Evolutionary conservation across 1,140 invertebrate genomes (phyloP).

Genomic region (Caenorhabditis inopinata): DNA sequence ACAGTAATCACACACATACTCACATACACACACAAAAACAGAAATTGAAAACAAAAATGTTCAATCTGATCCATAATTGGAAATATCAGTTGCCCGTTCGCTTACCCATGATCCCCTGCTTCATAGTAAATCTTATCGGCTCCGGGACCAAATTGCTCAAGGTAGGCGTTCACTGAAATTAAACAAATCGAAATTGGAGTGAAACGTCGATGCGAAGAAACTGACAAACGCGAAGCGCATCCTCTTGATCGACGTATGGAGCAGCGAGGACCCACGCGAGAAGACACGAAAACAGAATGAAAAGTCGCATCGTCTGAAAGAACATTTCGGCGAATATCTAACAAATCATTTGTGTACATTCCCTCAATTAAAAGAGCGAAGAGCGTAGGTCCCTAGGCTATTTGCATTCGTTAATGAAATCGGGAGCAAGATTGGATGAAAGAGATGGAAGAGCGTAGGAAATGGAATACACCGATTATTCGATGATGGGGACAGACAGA

Average conservation of each 20-base stretch:
- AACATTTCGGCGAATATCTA: not conserved
- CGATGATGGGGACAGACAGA: no score
- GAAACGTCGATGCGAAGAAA: not conserved
- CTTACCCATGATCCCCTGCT: constrained; percentile 2
- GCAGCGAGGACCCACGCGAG: constrained; percentile 29
- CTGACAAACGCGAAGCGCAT: constrained; percentile 22
- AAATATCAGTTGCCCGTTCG: no score
- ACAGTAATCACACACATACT: no score
- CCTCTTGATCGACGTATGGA: constrained; percentile 15
- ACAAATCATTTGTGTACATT: not conserved
- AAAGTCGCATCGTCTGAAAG: constrained; percentile 26
- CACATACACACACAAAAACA: no score
- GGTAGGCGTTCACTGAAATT: not conserved
- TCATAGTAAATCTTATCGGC: not conserved
- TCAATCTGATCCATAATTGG: no score
- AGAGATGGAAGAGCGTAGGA: not conserved
- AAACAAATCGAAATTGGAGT: not conserved
- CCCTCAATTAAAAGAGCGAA: no score
- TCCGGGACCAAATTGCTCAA: constrained; percentile 8
- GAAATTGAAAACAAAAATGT: no score
- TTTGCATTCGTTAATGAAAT: constrained; percentile 18
- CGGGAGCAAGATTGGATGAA: not conserved
- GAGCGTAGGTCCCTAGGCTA: no score
- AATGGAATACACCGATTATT: no score
- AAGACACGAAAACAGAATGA: constrained; percentile 29